Evolutionary conservation across 35 echinoderm and acorn worm genomes (phyloP).

Genomic region (Chiridota heheva): DNA sequence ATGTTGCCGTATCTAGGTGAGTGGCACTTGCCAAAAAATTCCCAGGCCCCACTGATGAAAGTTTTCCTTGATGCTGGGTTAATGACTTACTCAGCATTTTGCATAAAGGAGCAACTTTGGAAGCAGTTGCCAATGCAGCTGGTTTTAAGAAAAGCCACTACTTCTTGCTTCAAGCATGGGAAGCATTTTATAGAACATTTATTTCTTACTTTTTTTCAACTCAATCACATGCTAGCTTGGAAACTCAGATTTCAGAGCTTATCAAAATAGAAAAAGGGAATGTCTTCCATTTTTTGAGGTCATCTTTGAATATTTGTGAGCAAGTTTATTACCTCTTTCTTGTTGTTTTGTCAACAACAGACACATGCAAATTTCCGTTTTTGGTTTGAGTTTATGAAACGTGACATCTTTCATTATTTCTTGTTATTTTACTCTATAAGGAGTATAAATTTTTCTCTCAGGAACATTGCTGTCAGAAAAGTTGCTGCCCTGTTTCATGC

Average conservation of each 20-base stretch:
- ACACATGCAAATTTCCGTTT: neutral
- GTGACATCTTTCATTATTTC: constrained; percentile 20
- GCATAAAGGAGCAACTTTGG: constrained; percentile 38
- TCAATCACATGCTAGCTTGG: too few relatives aligned
- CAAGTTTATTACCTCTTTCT: too few relatives aligned
- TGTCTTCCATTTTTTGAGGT: too few relatives aligned
- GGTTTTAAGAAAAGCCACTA: constrained; percentile 3
- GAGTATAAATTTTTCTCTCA: neutral
- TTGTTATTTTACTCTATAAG: neutral
- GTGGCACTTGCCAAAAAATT: constrained; percentile 47
- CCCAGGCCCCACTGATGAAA: constrained; percentile 32
- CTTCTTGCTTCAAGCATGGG: neutral
- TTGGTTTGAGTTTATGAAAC: neutral
- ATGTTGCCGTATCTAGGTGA: constrained; percentile 46
- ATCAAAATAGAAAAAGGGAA: too few relatives aligned
- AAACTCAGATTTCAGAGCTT: too few relatives aligned
- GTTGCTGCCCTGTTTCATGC: constrained; percentile 31
- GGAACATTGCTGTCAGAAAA: neutral
- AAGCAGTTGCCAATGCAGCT: constrained; percentile 30
- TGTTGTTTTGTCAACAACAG: too few relatives aligned
- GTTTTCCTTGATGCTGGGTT: constrained; percentile 26
- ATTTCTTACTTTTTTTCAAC: too few relatives aligned
- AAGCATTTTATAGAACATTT: neutral
- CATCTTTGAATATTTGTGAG: too few relatives aligned
- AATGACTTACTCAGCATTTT: neutral